Conservation (phyloP, 2,797 vertebrate species). For the Neosalanx taihuensis region DNA sequence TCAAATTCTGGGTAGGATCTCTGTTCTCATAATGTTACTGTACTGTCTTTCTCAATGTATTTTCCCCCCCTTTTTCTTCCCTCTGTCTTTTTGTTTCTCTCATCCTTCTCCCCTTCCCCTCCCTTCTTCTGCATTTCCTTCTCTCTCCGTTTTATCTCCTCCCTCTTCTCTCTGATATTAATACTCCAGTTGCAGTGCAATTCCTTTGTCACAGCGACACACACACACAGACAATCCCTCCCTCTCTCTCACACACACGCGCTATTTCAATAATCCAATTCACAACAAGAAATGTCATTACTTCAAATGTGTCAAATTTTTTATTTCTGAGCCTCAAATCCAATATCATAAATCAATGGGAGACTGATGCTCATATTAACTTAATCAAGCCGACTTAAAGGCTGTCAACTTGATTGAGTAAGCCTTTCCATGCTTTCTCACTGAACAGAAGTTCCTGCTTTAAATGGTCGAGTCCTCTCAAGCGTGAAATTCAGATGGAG, state of each 20-base stretch:
- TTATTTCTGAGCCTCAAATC: neutral
- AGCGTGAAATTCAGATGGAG: conserved; percentile 21
- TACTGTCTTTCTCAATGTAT: neutral
- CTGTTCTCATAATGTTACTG: too few relatives aligned
- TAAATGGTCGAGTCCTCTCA: conserved; percentile 41
- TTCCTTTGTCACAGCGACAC: neutral
- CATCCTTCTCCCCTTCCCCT: too few relatives aligned
- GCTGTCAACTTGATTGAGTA: conserved; percentile 24
- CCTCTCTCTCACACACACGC: neutral
- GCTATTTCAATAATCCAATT: too few relatives aligned
- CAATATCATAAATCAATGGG: conserved; percentile 6
- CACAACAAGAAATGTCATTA: too few relatives aligned
- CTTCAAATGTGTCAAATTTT: too few relatives aligned
- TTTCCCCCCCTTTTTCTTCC: neutral
- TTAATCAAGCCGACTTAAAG: conserved; percentile 21
- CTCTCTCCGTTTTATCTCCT: neutral
- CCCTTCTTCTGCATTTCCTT: neutral
- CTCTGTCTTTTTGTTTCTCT: neutral
- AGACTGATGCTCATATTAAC: conserved; percentile 13
- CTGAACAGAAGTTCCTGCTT: conserved; percentile 33
- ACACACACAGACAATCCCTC: neutral
- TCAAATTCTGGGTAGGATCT: too few relatives aligned
- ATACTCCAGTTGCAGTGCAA: too few relatives aligned
- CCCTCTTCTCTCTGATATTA: neutral
- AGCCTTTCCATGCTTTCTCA: conserved; percentile 14